These are phyloP conservation scores for Aphidius colemani DNA, from an alignment of 2,888 invertebrate species.

Conservation along the genomic window DNA sequence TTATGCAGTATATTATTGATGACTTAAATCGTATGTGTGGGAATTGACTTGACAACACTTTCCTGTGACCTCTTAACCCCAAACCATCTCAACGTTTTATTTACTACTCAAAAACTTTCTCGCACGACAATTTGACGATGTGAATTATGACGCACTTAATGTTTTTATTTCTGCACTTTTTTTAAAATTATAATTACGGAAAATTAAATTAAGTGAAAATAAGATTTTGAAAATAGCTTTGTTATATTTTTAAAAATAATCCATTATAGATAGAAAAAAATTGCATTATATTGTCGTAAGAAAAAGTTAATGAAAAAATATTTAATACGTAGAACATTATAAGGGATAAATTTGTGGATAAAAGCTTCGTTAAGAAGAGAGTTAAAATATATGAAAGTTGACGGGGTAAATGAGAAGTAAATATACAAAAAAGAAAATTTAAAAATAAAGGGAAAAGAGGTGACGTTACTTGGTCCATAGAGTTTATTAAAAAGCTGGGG, in stretches of 20 bases:
- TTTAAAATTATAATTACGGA: too few species aligned
- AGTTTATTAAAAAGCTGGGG: slow-evolving; percentile 14
- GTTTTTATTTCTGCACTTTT: too few species aligned
- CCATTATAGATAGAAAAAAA: too few species aligned
- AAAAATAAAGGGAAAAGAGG: not conserved
- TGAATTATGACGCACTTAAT: slow-evolving; percentile 22
- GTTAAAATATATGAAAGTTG: not conserved
- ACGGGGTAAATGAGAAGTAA: slow-evolving; percentile 1
- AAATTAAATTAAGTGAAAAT: not conserved
- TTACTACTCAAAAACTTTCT: slow-evolving; percentile 29
- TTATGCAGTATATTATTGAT: too few species aligned
- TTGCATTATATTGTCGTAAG: not conserved
- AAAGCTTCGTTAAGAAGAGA: slow-evolving; percentile 7
- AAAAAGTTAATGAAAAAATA: not conserved
- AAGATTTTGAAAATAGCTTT: not conserved
- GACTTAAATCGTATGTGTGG: slow-evolving; percentile 21
- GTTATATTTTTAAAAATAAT: too few species aligned
- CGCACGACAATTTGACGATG: slow-evolving; percentile 37
- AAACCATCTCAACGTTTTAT: slow-evolving; percentile 30
- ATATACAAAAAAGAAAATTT: not conserved
- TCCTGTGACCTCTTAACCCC: slow-evolving; percentile 36
- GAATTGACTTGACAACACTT: slow-evolving; percentile 33
- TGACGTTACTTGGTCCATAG: slow-evolving; percentile 13
- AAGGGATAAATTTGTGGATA: not conserved
- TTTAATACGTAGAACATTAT: too few species aligned